Evolutionary conservation across 2,888 invertebrate species (phyloP), one percentile per base, ranked within the genome.

Genomic region (Sepiola atlantica): DNA sequence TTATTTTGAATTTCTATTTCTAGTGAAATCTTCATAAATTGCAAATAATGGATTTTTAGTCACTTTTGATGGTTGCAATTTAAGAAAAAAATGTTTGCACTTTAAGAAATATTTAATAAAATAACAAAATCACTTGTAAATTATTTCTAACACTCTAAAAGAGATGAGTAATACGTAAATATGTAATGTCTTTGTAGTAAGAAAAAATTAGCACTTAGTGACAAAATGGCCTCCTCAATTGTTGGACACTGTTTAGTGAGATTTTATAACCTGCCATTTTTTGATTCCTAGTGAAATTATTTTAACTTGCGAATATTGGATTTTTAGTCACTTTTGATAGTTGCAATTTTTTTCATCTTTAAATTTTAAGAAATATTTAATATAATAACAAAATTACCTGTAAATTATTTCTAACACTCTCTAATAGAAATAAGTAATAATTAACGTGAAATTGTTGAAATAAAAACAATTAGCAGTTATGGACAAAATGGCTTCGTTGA

Each of bases 131-230:
- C n/a, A 77, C n/a, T 14, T n/a, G 10, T 77, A 77, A 77, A 32
- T 77, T 77, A 77, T 77, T 77, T n/a, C 14, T n/a, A 77, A 77
- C 14, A n/a, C 77, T 77, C 77, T 77, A n/a, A 77, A 77, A 77
- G n/a, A 77, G 77, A 77, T 77, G 77, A 77, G n/a, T n/a, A 77
- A 77, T 77, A 77, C n/a, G n/a, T n/a, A n/a, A n/a, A n/a, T n/a
- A n/a, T n/a, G n/a, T n/a, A n/a, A n/a, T n/a, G n/a, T n/a, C n/a
- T n/a, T n/a, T n/a, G n/a, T n/a, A n/a, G n/a, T n/a, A n/a, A n/a
- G n/a, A n/a, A n/a, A n/a, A n/a, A n/a, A n/a, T n/a, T n/a, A n/a
- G n/a, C n/a, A n/a, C n/a, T n/a, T n/a, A n/a, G n/a, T n/a, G n/a
- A n/a, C n/a, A n/a, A n/a, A n/a, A n/a, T n/a, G n/a, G n/a, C n/a